Evolutionary conservation across 2,888 invertebrate genomes (phyloP).

Genomic region (Amphimallon solstitiale): DNA sequence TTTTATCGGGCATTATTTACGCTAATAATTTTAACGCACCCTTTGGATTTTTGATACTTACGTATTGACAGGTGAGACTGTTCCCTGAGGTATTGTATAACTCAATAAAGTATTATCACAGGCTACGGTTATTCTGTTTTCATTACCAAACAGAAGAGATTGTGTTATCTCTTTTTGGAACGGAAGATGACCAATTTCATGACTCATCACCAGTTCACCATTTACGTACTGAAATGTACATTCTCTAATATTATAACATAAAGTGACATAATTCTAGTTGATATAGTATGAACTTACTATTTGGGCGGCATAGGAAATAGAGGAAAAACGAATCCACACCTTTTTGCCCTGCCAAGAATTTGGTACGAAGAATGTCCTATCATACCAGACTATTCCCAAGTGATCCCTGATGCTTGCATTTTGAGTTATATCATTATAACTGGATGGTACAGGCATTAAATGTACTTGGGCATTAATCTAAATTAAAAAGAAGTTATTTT

Average conservation of each 20-base stretch:
- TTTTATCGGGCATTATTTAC: too few species aligned
- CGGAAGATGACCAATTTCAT: constrained; percentile 96
- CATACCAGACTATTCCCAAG: constrained; percentile 97
- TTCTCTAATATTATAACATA: not conserved
- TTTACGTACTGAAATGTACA: constrained; percentile 82
- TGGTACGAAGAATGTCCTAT: constrained; percentile 87
- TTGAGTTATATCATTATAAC: constrained; percentile 94
- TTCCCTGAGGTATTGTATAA: constrained; percentile 92
- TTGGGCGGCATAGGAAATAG: constrained; percentile 90
- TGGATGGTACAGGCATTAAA: constrained; percentile 95
- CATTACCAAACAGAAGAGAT: constrained; percentile 71
- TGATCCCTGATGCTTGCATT: constrained; percentile 84
- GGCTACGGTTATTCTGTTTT: constrained; percentile 88
- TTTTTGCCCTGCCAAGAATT: constrained; percentile 75
- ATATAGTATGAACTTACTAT: constrained; percentile 73
- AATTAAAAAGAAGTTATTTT: constrained; percentile 26
- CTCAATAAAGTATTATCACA: constrained; percentile 92
- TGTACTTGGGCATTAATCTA: constrained; percentile 66
- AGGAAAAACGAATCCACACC: constrained; percentile 91
- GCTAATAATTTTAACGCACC: too few species aligned
- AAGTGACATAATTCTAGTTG: not conserved
- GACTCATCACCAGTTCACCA: constrained; percentile 79
- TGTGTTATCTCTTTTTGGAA: constrained; percentile 88
- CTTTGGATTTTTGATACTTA: constrained; percentile 53
- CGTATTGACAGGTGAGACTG: constrained; percentile 68